Conservation (phyloP, 2,888 invertebrate species). For the Pandemis cinnamomeana region DNA sequence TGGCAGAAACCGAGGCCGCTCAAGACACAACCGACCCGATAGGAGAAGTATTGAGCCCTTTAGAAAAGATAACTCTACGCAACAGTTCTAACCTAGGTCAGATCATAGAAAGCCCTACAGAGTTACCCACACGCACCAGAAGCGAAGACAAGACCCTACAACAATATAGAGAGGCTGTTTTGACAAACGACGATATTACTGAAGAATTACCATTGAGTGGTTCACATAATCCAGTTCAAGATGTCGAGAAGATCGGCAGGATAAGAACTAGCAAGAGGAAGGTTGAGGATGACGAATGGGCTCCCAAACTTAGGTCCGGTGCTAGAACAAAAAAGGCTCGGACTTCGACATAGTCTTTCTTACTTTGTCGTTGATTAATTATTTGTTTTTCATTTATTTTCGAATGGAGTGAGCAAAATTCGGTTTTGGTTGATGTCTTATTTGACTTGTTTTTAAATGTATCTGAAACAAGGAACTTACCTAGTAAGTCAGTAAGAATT, state of each 20-base stretch:
- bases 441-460: neutral
- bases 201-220: conserved; percentile 57
- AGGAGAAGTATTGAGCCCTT: conserved; percentile 58
- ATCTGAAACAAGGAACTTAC: neutral
- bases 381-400: neutral
- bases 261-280: conserved; percentile 55
- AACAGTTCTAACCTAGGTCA: conserved; percentile 55
- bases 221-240: conserved; percentile 55
- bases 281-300: conserved; percentile 44
- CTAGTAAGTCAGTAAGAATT: no score
- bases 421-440: neutral
- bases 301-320: conserved; percentile 47
- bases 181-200: conserved; percentile 48
- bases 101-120: conserved; percentile 49
- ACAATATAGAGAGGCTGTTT: conserved; percentile 61
- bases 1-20: conserved; percentile 58
- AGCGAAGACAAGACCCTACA: conserved; percentile 56
- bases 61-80: conserved; percentile 59
- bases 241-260: conserved; percentile 51
- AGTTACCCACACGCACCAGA: conserved; percentile 17
- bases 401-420: neutral
- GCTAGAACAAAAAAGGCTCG: conserved; percentile 51
- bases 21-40: conserved; percentile 60
- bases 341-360: neutral
- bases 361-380: neutral